A percentile compares a stretch with the other conserved stretches of the same genome.
These are phyloP conservation scores for Diacarnus erythraeanus DNA, from an alignment of 37 sponge, comb jelly and placozoan genomes.

Conservation along the genomic window DNA sequence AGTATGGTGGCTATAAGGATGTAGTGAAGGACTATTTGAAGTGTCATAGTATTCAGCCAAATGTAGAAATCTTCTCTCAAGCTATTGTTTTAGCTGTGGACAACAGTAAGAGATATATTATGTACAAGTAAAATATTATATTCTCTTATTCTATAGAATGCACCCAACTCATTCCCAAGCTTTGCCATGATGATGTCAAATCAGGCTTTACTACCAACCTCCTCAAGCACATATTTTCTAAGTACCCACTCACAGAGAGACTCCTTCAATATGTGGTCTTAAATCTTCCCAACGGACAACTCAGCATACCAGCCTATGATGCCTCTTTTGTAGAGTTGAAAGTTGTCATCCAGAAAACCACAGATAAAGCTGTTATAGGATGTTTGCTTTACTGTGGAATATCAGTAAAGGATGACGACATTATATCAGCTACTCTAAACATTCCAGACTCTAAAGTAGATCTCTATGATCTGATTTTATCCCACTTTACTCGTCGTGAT, in stretches of 20 bases:
- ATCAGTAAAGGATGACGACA: neutral
- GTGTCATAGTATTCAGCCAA: slow-evolving; percentile 8
- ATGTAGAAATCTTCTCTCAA: slow-evolving; percentile 7
- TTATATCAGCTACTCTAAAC: neutral
- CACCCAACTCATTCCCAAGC: slow-evolving; percentile 11
- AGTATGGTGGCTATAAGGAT: neutral
- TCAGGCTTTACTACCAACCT: slow-evolving; percentile 10
- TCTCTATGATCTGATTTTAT: neutral
- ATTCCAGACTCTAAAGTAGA: neutral
- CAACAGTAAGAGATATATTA: neutral
- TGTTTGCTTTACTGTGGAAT: slow-evolving; percentile 8
- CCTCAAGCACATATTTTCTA: neutral
- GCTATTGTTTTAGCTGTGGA: slow-evolving; percentile 9
- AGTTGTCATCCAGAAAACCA: neutral
- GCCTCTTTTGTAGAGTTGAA: neutral
- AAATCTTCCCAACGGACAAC: neutral
- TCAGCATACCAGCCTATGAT: neutral
- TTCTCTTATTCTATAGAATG: too few relatives aligned
- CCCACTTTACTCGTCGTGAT: neutral
- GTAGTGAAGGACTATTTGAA: slow-evolving; percentile 31
- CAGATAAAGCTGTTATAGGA: neutral
- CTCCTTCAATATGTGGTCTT: slow-evolving; percentile 4
- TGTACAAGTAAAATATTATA: neutral
- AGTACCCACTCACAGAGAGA: neutral
- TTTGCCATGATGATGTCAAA: neutral